Evolutionary conservation across 2,888 invertebrate species (phyloP), one percentile per base, ranked within the genome.

Genomic region (Labia minor): DNA sequence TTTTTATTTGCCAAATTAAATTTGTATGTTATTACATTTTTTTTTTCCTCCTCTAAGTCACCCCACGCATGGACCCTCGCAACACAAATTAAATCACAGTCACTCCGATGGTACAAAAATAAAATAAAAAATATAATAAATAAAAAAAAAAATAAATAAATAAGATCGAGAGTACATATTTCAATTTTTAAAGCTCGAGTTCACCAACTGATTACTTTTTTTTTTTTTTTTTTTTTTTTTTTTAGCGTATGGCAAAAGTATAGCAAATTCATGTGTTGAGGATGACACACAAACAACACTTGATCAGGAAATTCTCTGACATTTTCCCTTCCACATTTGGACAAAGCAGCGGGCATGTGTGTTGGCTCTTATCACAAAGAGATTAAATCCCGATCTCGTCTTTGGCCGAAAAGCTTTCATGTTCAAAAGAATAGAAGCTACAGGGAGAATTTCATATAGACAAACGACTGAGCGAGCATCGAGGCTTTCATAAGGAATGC

Each of bases 111-210:
- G 69, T 70, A 68, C 65, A 65, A 67, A 64, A n/a, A n/a, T n/a
- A n/a, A n/a, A n/a, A n/a, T n/a, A n/a, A n/a, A n/a, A n/a, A n/a
- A n/a, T n/a, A n/a, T n/a, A n/a, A n/a, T n/a, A n/a, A n/a, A n/a
- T n/a, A n/a, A n/a, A n/a, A n/a, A n/a, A n/a, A n/a, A n/a, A n/a
- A n/a, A n/a, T n/a, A n/a, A n/a, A n/a, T n/a, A 71, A 71, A 70
- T 70, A 69, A 68, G 70, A 71, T 70, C 70, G 70, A 68, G 65
- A 69, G 65, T 66, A 70, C 69, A 69, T 70, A 70, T 71, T 70
- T 69, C 70, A 70, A 71, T 70, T 70, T 71, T 71, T 68, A 69
- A 67, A 11, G 70, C 70, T 69, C 65, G 67, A 69, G 68, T 69
- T 70, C 65, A 69, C 70, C 49, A 65, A 37, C 67, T 70, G 71